phyloP scores from a whole-genome alignment of 2,113 vertebrate species.

The Muntiacus muntjak region DNA sequence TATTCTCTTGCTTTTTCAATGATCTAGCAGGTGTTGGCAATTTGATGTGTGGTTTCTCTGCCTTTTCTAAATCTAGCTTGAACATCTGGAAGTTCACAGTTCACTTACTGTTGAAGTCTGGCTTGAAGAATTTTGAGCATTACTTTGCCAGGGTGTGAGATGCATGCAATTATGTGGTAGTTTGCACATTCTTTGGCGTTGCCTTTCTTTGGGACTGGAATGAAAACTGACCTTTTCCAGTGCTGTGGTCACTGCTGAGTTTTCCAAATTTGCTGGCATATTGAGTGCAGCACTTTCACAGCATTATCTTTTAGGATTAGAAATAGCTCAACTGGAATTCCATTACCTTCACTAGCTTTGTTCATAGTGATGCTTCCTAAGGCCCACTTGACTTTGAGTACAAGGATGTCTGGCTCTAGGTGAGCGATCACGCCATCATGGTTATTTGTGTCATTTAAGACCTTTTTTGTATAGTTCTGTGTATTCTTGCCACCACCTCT shows the following conservation, averaged over 20 bases:
- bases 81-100: neutral
- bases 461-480: neutral
- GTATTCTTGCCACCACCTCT: neutral
- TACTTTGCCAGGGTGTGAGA: neutral
- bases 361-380: neutral
- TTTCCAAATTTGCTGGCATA: neutral
- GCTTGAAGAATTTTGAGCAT: neutral
- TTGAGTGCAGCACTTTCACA: neutral
- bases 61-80: neutral
- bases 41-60: neutral
- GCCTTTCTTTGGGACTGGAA: neutral
- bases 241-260: neutral
- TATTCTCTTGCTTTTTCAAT: neutral
- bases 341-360: neutral
- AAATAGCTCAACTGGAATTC: neutral
- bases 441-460: neutral
- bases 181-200: neutral
- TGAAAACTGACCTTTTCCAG: neutral
- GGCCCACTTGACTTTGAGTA: neutral
- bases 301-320: neutral
- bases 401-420: neutral
- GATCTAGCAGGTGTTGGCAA: neutral
- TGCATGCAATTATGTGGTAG: neutral
- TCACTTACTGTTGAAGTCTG: neutral
- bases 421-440: neutral